These are phyloP conservation scores for Poeciliopsis paucimaculata DNA, from an alignment of 2,797 vertebrate species.

Conservation along the genomic window DNA sequence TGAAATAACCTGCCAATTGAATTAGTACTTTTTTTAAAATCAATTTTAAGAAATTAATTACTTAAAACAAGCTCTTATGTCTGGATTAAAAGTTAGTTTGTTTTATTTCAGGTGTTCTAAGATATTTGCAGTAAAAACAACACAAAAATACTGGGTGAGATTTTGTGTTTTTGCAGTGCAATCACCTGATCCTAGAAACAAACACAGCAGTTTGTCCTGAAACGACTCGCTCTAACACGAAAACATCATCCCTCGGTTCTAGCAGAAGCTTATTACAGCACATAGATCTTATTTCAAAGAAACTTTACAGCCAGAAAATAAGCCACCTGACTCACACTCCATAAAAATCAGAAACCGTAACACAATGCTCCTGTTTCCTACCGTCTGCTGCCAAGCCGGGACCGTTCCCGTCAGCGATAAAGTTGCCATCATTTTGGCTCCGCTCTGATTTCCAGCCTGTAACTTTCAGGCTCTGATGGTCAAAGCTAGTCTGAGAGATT, in stretches of 20 bases:
- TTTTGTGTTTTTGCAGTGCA: too few species aligned
- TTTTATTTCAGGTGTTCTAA: too few species aligned
- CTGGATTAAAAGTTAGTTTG: too few species aligned
- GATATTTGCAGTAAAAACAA: too few species aligned
- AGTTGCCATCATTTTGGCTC: conserved; percentile 75
- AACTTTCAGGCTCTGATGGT: conserved; percentile 10
- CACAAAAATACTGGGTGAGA: too few species aligned
- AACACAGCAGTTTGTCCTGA: conserved; percentile 24
- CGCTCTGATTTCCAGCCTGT: conserved; percentile 29
- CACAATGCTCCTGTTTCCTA: conserved; percentile 54
- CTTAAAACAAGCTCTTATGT: too few species aligned
- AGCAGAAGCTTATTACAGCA: neutral
- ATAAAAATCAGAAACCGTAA: neutral
- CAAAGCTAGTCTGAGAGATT: conserved; percentile 29
- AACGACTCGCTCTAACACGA: conserved; percentile 25
- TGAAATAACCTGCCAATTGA: too few species aligned
- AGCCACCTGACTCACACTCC: too few species aligned
- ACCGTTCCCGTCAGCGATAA: conserved; percentile 70
- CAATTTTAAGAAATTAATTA: too few species aligned
- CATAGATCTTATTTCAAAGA: neutral
- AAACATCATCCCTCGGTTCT: neutral
- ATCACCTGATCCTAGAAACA: neutral
- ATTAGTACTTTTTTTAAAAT: too few species aligned
- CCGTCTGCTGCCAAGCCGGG: conserved; percentile 74
- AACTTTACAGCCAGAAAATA: neutral